These are phyloP conservation scores for Rhabditoides inermis DNA, from an alignment of 2,888 invertebrate genomes.

Conservation along the genomic window DNA sequence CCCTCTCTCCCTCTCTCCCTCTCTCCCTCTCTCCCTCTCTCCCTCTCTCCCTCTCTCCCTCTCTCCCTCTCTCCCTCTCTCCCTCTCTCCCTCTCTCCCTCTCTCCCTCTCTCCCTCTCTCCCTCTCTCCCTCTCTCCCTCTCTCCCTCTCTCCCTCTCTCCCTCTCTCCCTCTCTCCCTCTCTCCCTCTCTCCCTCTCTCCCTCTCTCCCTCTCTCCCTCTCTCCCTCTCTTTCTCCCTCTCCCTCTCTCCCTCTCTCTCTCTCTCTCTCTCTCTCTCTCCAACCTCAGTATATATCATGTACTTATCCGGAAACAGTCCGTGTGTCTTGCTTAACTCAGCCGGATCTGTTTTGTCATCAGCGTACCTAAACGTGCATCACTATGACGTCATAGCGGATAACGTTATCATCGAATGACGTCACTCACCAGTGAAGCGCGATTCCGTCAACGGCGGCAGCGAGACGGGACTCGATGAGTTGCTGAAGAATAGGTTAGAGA, in stretches of 20 bases:
- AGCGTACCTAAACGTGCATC: no score
- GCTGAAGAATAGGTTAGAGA: no score
- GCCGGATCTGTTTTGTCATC: no score
- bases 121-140: constrained; percentile 2
- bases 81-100: background rate
- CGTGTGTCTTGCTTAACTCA: no score
- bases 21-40: background rate
- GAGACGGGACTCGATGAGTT: no score
- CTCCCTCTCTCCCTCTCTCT: background rate
- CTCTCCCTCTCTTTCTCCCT: background rate
- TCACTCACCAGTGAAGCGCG: no score
- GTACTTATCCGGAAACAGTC: no score
- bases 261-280: no score
- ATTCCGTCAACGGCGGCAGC: no score
- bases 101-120: background rate
- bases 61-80: background rate
- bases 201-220: background rate
- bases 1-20: background rate
- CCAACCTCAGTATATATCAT: background rate
- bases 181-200: constrained; percentile 1
- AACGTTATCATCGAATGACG: no score
- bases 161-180: background rate
- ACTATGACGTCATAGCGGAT: no score
- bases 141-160: background rate
- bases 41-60: background rate